These are phyloP conservation scores for Heliconius sara DNA, from an alignment of 2,888 invertebrate species.

Conservation along the genomic window DNA sequence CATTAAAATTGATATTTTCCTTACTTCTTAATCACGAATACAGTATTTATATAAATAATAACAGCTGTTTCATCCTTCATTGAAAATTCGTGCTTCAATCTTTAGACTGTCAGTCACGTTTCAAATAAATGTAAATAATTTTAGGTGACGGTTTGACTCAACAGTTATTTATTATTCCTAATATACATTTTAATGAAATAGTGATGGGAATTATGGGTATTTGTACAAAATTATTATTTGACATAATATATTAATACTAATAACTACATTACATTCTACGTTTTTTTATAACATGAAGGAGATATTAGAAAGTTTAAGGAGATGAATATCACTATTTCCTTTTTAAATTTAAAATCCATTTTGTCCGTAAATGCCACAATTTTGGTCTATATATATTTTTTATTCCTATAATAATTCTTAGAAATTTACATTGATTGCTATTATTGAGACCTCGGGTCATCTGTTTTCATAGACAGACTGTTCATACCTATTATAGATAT, in stretches of 20 bases:
- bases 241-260: background rate
- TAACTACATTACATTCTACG: background rate
- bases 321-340: background rate
- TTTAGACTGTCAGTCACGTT: constrained; percentile 46
- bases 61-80: constrained; percentile 44
- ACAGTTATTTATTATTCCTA: constrained; percentile 1
- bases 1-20: constrained; percentile 28
- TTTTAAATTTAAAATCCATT: background rate
- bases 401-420: background rate
- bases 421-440: background rate
- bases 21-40: constrained; percentile 44
- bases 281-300: background rate
- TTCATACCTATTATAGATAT: too few species aligned
- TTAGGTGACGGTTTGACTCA: constrained; percentile 34
- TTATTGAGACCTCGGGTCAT: background rate
- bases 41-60: constrained; percentile 40
- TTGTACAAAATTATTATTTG: background rate
- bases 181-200: background rate
- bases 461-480: background rate
- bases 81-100: constrained; percentile 45
- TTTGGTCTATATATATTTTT: background rate
- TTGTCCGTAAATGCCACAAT: background rate
- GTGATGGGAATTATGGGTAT: background rate
- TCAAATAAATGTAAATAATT: constrained; percentile 41
- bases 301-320: background rate